Base-by-base conservation (phyloP, 2,888 invertebrate species). In the Dysmachus trigonus region DNA sequence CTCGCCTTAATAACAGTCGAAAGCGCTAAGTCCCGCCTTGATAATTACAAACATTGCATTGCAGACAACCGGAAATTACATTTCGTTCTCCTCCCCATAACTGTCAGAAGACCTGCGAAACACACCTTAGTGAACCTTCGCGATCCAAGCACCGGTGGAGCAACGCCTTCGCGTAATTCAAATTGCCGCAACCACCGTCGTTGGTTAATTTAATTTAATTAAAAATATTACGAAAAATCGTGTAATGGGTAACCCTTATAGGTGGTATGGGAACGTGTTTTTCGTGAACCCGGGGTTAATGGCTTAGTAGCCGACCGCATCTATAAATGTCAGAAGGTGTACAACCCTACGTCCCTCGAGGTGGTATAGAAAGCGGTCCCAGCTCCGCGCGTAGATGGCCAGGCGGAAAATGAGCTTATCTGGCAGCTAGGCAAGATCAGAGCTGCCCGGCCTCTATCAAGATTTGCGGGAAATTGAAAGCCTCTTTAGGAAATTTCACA, bases 401-500 rank as follows among this genome's bases (percentile, higher is more conserved):
- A 2, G 2, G 38, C 79, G 47, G 27, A 30, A 79, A 79, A 79
- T 79, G 13, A 79, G 38, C 30, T 79, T 79, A 79, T 79, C 51
- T 51, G 79, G 8, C 22, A 30, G 27, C 15, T 10, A n/a, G 18
- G 79, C 51, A 15, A 47, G 79, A 47, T 30, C 22, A 18, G 35
- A 62, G 27, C 62, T 7, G 47, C 33, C 41, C 53, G n/a, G 62
- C 13, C 62, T 71, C 18, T 82, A 82, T 82, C 82, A 62, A 82
- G 82, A 82, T 82, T n/a, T 35, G 33, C 71, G 62, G 82, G 13
- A 35, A 82, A 82, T 82, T 82, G 82, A 82, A 82, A 82, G 71
- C 33, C 82, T 82, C 82, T 82, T 82, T 82, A 82, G 71, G 18
- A 33, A 62, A 82, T 82, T 82, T 82, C 62, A 71, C 62, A 82